Conservation (phyloP, 2,888 invertebrate species). For the Lumbricus terrestris region DNA sequence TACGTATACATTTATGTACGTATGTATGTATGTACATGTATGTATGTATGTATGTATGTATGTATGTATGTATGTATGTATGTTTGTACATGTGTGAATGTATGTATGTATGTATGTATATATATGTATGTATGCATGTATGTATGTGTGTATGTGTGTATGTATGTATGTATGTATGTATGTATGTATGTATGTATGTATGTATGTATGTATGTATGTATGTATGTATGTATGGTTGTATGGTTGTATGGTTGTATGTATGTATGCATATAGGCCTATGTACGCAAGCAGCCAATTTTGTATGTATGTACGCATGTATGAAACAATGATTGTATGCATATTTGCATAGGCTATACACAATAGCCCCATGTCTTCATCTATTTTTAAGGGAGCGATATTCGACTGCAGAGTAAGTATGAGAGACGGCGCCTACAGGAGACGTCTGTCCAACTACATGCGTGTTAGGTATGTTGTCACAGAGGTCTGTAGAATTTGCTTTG, state of each 20-base stretch:
- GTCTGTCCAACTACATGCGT: no score
- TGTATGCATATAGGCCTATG: conserved; percentile 31
- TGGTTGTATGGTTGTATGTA: conserved; percentile 5
- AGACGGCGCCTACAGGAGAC: no score
- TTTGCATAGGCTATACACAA: no score
- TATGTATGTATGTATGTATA: conserved; percentile 26
- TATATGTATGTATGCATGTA: background rate
- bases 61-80: background rate
- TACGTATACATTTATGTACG: no score
- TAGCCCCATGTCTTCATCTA: no score
- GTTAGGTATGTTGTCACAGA: no score
- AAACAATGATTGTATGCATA: conserved; percentile 23
- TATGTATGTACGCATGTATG: conserved; percentile 30
- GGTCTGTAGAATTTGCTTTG: no score
- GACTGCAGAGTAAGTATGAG: no score
- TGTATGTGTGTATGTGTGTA: background rate
- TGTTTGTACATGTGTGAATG: background rate
- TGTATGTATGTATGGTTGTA: no score
- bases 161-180: conserved; percentile 14
- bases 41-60: background rate
- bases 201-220: background rate
- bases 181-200: conserved; percentile 29
- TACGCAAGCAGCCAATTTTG: conserved; percentile 31
- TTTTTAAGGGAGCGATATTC: no score
- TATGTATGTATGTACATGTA: no score